Percentiles rank a stretch among this genome's conserved stretches.
phyloP scores from a whole-genome alignment of 2,797 vertebrate genomes.

The Anomalospiza imberbis region DNA sequence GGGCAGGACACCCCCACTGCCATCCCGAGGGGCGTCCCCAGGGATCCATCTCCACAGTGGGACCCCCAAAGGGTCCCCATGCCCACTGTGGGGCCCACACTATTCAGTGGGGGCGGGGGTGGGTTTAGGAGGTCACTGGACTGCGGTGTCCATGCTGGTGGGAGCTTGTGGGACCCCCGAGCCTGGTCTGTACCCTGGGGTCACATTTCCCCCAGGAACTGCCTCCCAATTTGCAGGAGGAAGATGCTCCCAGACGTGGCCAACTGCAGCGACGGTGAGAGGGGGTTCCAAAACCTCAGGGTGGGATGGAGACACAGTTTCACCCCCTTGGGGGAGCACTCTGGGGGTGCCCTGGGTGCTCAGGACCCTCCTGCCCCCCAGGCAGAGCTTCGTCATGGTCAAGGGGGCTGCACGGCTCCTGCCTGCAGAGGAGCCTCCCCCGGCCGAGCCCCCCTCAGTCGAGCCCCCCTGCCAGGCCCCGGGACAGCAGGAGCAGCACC shows the following conservation, averaged over 20 bases:
- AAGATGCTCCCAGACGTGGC: slow-evolving; percentile 28
- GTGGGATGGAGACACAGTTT: background rate
- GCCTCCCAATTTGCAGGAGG: slow-evolving; percentile 47
- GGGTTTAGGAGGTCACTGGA: background rate
- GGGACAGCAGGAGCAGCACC: slow-evolving; percentile 74
- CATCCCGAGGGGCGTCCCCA: background rate
- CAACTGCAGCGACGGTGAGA: slow-evolving; percentile 74
- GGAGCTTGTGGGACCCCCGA: too few species aligned
- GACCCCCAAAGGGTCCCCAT: background rate
- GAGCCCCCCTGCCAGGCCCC: background rate
- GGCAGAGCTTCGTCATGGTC: slow-evolving; percentile 93
- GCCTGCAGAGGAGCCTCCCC: slow-evolving; percentile 70
- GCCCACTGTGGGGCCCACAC: fast-evolving
- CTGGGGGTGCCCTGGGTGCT: background rate
- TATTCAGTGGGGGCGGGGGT: fast-evolving
- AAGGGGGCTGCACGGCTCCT: slow-evolving; percentile 87
- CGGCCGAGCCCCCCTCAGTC: fast-evolving
- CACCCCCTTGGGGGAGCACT: fast-evolving
- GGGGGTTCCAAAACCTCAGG: fast-evolving
- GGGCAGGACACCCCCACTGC: fast-evolving
- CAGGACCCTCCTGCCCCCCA: slow-evolving; percentile 29
- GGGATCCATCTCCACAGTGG: background rate
- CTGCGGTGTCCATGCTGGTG: background rate
- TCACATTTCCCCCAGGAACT: background rate
- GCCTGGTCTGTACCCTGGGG: background rate